A percentile compares a stretch with the other conserved stretches of the same genome.
These are phyloP conservation scores for Setipinna tenuifilis DNA, from an alignment of 2,797 vertebrate genomes.

Conservation along the genomic window DNA sequence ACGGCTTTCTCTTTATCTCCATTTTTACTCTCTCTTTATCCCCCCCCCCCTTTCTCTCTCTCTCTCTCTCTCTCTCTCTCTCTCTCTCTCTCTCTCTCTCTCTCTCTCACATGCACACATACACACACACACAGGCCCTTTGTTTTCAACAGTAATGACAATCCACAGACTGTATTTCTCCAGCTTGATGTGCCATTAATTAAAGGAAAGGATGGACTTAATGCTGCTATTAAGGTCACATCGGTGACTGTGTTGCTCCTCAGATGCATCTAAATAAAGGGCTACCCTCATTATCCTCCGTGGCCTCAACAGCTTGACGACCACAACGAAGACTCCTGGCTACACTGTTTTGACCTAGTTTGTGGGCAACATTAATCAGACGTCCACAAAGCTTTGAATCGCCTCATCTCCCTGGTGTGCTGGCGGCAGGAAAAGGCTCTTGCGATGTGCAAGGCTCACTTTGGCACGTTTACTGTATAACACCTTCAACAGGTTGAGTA, in stretches of 20 bases:
- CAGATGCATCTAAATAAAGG: conserved; percentile 18
- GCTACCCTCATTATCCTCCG: not conserved
- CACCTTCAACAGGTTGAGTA: conserved; percentile 46
- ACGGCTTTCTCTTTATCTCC: not conserved
- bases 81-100: not conserved
- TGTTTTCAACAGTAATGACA: not conserved
- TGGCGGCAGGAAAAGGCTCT: conserved; percentile 33
- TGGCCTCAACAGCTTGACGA: conserved; percentile 27
- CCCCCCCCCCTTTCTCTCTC: not conserved
- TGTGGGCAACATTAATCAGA: conserved; percentile 52
- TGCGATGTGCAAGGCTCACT: conserved; percentile 1
- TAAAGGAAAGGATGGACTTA: not conserved
- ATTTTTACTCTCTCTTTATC: not conserved
- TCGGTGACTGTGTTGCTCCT: not conserved
- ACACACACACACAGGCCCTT: not conserved
- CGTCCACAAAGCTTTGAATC: conserved; percentile 49
- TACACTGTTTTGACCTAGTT: conserved; percentile 51
- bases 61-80: not conserved
- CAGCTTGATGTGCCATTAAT: not conserved
- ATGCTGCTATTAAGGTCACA: not conserved
- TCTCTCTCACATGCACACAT: too few species aligned
- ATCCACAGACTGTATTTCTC: not conserved
- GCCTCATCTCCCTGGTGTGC: conserved; percentile 46
- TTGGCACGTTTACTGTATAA: conserved; percentile 34
- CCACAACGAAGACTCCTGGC: conserved; percentile 32